Evolutionary conservation across 2,888 invertebrate genomes (phyloP).

Genomic region (Drosophila diplacantha): DNA sequence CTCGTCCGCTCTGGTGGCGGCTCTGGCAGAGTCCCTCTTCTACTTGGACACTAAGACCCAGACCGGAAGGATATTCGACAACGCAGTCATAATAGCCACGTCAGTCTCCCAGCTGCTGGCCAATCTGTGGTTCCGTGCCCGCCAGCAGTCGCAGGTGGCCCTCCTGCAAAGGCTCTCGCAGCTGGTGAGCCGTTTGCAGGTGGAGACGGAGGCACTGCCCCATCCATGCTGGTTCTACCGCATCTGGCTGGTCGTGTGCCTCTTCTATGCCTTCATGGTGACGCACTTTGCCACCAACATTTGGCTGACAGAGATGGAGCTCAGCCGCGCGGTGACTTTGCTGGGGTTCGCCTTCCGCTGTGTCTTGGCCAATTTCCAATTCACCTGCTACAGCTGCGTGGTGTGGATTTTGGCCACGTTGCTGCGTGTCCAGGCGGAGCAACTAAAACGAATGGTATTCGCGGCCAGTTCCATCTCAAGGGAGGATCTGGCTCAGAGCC

Average conservation of each 20-base stretch:
- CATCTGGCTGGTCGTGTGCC: slow-evolving; percentile 28
- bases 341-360: slow-evolving; percentile 34
- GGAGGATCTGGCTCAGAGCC: slow-evolving; percentile 16
- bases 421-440: slow-evolving; percentile 25
- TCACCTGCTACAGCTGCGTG: slow-evolving; percentile 45
- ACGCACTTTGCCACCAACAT: background rate
- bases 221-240: slow-evolving; percentile 26
- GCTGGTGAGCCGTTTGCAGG: slow-evolving; percentile 4
- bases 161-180: slow-evolving; percentile 29
- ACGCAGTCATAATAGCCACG: slow-evolving; percentile 37
- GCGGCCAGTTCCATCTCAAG: background rate
- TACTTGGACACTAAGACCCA: slow-evolving; percentile 21
- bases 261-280: slow-evolving; percentile 15
- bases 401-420: slow-evolving; percentile 30
- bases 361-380: slow-evolving; percentile 42
- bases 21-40: slow-evolving; percentile 17
- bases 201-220: background rate
- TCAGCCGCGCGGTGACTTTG: slow-evolving; percentile 12
- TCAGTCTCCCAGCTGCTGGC: slow-evolving; percentile 35
- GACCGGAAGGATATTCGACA: slow-evolving; percentile 34
- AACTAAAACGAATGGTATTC: slow-evolving; percentile 1
- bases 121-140: slow-evolving; percentile 47
- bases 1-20: slow-evolving; percentile 14
- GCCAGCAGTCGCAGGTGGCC: slow-evolving; percentile 35
- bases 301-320: slow-evolving; percentile 8